Percentiles rank a stretch among this genome's conserved stretches.
These are phyloP conservation scores for Phrixothrix hirtus DNA, from an alignment of 2,888 invertebrate species.

Conservation along the genomic window DNA sequence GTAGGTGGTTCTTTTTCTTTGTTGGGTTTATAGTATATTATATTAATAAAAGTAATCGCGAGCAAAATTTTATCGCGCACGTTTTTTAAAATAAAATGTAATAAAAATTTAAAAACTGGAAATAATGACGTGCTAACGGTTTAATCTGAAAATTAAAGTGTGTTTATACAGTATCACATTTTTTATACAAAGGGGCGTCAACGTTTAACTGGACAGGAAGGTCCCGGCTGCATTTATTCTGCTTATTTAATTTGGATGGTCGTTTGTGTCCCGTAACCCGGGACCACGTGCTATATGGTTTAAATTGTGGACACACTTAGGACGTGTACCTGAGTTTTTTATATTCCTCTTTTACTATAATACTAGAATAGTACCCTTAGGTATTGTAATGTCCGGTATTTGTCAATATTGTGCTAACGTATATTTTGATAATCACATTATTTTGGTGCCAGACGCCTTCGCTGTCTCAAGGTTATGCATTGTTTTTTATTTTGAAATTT, in stretches of 20 bases:
- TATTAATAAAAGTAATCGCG: no score
- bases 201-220: background rate
- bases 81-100: no score
- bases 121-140: no score
- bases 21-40: no score
- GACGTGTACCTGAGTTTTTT: conserved; percentile 28
- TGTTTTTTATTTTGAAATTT: conserved; percentile 26
- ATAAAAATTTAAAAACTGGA: no score
- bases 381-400: conserved; percentile 18
- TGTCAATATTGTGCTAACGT: conserved; percentile 13
- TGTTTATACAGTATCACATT: no score
- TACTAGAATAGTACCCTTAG: conserved; percentile 18
- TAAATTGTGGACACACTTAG: conserved; percentile 31
- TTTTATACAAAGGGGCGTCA: background rate
- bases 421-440: conserved; percentile 22
- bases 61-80: no score
- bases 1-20: no score
- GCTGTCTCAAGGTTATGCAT: conserved; percentile 27
- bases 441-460: conserved; percentile 23
- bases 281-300: conserved; percentile 30
- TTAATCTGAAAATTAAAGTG: no score
- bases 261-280: no score
- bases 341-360: conserved; percentile 14
- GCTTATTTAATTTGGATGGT: conserved; percentile 22
- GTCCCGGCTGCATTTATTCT: conserved; percentile 15